Percentiles rank a stretch among this genome's conserved stretches.
phyloP scores from a whole-genome alignment of 2,888 invertebrate genomes.

The Melanargia galathea region DNA sequence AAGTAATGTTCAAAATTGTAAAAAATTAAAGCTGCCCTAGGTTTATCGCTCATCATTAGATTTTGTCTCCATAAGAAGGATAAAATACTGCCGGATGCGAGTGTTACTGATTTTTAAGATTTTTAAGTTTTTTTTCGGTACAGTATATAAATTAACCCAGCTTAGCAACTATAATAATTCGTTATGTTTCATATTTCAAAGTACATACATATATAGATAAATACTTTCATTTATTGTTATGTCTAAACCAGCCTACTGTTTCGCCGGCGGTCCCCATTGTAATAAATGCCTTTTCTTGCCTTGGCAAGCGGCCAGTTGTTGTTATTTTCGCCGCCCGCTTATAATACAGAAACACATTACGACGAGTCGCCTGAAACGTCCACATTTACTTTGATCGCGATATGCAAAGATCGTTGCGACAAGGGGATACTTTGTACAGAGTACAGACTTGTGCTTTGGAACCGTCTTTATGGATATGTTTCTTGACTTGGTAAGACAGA shows the following conservation, averaged over 20 bases:
- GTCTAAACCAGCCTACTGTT: conserved; percentile 29
- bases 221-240: conserved; percentile 2
- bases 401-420: conserved; percentile 39
- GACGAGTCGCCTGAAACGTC: conserved; percentile 39
- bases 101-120: too few relatives aligned
- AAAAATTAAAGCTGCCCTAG: too few relatives aligned
- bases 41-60: too few relatives aligned
- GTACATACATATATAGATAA: neutral
- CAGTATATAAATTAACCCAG: too few relatives aligned
- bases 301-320: conserved; percentile 58
- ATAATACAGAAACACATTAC: conserved; percentile 48
- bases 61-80: too few relatives aligned
- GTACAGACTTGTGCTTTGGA: conserved; percentile 26
- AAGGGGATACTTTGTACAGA: conserved; percentile 34
- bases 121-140: too few relatives aligned
- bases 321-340: conserved; percentile 52
- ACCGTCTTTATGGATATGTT: conserved; percentile 26
- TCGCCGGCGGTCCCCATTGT: conserved; percentile 44
- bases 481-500: neutral
- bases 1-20: too few relatives aligned
- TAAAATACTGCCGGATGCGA: too few relatives aligned
- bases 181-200: neutral
- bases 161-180: neutral
- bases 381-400: conserved; percentile 39
- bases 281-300: conserved; percentile 55